Conservation (phyloP, 2,888 invertebrate genomes). For the Chymomyza procnemis region DNA sequence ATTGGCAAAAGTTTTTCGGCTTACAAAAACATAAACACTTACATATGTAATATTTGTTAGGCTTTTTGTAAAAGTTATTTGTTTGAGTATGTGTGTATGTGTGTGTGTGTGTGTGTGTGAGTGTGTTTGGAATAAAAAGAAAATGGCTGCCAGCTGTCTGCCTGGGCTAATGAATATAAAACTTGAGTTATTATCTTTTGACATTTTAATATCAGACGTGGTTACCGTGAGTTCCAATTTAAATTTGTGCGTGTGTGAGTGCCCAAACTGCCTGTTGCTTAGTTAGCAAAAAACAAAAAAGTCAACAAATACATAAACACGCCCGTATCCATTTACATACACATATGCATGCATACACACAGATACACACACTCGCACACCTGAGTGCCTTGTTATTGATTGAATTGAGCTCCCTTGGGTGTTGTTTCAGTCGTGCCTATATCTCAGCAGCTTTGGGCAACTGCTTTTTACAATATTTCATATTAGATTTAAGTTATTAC, state of each 20-base stretch:
- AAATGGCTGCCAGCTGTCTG: not conserved
- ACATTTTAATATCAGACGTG: slow-evolving; percentile 36
- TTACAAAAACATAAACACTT: slow-evolving; percentile 7
- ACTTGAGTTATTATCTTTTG: slow-evolving; percentile 44
- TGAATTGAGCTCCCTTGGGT: not conserved
- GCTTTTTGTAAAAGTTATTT: slow-evolving; percentile 18
- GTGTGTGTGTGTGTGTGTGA: not conserved
- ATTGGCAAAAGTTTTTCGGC: slow-evolving; percentile 41
- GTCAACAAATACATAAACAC: too few relatives aligned
- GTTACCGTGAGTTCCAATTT: not conserved
- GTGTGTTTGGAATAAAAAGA: not conserved
- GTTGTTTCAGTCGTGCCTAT: not conserved
- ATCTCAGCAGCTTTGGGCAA: slow-evolving; percentile 9
- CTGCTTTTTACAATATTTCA: slow-evolving; percentile 29
- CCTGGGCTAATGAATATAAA: slow-evolving; percentile 42
- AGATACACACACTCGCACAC: slow-evolving; percentile 11
- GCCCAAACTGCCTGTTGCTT: slow-evolving; percentile 11
- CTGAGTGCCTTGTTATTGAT: not conserved
- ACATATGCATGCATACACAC: slow-evolving; percentile 9
- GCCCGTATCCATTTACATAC: too few relatives aligned
- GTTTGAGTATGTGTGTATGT: not conserved
- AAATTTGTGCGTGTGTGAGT: not conserved
- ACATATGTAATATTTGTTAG: not conserved
- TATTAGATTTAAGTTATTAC: slow-evolving; percentile 32
- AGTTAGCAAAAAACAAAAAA: not conserved